Base-by-base conservation (phyloP, 2,888 invertebrate species). In the Drosophila pseudotakahashii region DNA sequence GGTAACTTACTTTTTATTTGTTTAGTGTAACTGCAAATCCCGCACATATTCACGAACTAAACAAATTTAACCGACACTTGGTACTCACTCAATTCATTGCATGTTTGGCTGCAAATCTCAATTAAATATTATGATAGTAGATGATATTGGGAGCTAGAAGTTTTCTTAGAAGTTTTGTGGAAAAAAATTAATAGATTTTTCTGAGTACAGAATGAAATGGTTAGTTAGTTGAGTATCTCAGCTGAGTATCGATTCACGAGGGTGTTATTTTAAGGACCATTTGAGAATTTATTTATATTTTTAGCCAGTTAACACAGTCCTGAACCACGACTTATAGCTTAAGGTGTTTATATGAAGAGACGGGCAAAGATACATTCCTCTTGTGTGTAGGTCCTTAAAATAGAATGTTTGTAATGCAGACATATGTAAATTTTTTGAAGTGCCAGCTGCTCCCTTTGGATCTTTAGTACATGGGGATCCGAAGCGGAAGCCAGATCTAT, bases 401-500 rank as follows among this genome's bases (percentile, higher is more conserved):
- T 47, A 37, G 26, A n/a, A 39, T 53, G n/a, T 26, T 11, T 52
- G 19, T 10, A 32, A 16, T 48, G 47, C 47, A 23, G 53, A 42
- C 32, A 37, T 34, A 34, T 14, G 39, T 5, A 45, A 6, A 26
- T 14, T 3, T 14, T 34, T 9, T 2, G 36, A 44, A 16, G 16
- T 26, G 45, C 14, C 64, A 52, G 67, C 67, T 67, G 64, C 52
- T 41, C 19, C 39, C 30, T 16, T 30, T 7, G 13, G 51, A 51
- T 61, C 47, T 34, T 6, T 26, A 5, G n/a, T 13, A 59, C 37
- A 58, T 19, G 30, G 30, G n/a, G 45, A 23, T 37, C 16, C 14
- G 9, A 48, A 55, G 14, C 63, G 73, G 58, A 72, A 73, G 53
- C 44, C 32, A 7, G 14, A 19, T 14, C 52, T 64, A 70, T 69